phyloP scores from a whole-genome alignment of 2,888 invertebrate genomes.

The Hymenopus coronatus region DNA sequence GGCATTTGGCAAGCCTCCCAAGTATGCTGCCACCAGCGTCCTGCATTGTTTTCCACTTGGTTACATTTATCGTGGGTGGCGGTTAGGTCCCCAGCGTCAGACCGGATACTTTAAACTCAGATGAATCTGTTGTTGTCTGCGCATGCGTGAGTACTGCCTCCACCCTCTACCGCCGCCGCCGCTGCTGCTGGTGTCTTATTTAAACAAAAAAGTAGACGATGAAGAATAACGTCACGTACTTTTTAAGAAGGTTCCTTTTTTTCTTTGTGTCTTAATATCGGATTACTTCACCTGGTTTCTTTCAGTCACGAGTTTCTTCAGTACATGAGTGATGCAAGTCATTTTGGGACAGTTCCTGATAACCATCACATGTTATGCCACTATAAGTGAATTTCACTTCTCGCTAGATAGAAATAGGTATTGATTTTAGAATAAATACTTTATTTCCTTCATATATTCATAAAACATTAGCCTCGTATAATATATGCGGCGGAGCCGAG shows the following conservation, averaged over 20 bases:
- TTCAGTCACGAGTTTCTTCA: not conserved
- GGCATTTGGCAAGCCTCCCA: not conserved
- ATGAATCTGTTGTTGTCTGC: conserved; percentile 12
- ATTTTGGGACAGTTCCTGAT: not conserved
- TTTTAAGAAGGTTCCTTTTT: not conserved
- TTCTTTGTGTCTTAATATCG: conserved; percentile 13
- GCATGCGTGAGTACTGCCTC: conserved; percentile 2
- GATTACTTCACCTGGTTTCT: conserved; percentile 19
- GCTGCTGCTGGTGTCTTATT: not conserved
- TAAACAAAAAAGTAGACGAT: conserved; percentile 16
- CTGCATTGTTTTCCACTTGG: conserved; percentile 16
- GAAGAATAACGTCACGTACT: conserved; percentile 8
- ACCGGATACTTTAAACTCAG: conserved; percentile 11
- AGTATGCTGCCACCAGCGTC: not conserved
- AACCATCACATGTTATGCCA: not conserved
- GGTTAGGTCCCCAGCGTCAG: conserved; percentile 8
- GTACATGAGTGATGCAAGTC: not conserved
- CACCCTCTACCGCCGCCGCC: not conserved
- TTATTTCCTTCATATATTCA: no score
- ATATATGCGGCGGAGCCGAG: no score
- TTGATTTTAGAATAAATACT: not conserved
- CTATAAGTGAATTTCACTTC: not conserved
- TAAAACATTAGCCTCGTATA: no score
- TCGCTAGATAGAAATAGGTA: not conserved
- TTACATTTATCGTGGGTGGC: conserved; percentile 18